phyloP scores from a whole-genome alignment of 2,113 vertebrate species.

The Turdus rufiventris region DNA sequence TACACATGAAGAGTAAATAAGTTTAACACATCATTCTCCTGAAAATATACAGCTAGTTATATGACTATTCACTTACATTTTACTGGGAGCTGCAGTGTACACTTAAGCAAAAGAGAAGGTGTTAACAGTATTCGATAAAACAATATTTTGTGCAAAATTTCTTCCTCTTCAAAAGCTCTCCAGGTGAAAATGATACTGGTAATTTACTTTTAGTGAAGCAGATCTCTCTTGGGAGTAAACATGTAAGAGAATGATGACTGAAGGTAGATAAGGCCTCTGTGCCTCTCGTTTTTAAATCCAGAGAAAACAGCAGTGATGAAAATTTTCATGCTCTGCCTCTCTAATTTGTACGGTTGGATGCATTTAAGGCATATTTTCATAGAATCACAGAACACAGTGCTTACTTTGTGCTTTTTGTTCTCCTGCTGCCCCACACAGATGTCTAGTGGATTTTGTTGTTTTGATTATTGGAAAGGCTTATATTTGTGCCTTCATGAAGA shows the following conservation, averaged over 20 bases:
- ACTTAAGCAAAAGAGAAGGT: background rate
- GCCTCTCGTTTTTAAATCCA: background rate
- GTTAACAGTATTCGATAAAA: background rate
- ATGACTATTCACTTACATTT: background rate
- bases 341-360: background rate
- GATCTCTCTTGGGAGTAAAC: background rate
- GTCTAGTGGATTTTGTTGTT: background rate
- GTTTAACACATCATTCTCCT: background rate
- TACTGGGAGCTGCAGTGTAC: background rate
- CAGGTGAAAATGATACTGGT: background rate
- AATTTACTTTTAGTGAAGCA: background rate
- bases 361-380: background rate
- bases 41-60: background rate
- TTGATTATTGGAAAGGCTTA: background rate
- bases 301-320: background rate
- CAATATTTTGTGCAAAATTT: background rate
- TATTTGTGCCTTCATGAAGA: background rate
- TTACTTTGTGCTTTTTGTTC: background rate
- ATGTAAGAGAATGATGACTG: background rate
- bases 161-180: background rate
- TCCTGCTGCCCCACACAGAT: background rate
- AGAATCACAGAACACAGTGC: background rate
- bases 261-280: background rate
- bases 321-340: background rate
- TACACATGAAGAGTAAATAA: background rate